phyloP scores from a whole-genome alignment of 2,888 invertebrate genomes.

The Alcis repandata region DNA sequence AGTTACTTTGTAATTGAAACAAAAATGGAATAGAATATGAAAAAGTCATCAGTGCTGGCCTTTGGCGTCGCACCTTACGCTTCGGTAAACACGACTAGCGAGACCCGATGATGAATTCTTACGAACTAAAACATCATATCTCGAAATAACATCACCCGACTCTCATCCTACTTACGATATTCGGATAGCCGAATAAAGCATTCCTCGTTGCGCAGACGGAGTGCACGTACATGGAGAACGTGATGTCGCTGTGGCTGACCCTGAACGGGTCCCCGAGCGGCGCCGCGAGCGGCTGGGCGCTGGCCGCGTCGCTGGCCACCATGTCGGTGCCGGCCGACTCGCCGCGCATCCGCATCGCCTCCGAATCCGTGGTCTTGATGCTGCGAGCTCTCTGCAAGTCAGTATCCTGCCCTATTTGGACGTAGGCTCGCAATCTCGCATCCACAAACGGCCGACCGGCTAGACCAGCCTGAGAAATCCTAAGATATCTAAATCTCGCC shows the following conservation, averaged over 20 bases:
- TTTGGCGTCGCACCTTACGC: too few species aligned
- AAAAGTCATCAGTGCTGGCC: too few species aligned
- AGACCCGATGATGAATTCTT: too few species aligned
- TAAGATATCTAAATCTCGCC: too few species aligned
- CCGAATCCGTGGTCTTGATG: constrained; percentile 76
- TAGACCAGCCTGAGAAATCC: too few species aligned
- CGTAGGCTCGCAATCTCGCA: not conserved
- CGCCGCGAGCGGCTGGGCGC: constrained; percentile 70
- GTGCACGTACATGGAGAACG: constrained; percentile 93
- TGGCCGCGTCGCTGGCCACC: constrained; percentile 65
- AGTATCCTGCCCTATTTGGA: not conserved
- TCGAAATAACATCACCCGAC: too few species aligned
- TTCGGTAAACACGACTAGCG: too few species aligned
- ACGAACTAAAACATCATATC: not conserved
- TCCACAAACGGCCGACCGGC: too few species aligned
- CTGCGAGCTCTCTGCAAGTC: constrained; percentile 62
- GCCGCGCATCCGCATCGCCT: constrained; percentile 79
- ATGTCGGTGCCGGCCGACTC: constrained; percentile 76
- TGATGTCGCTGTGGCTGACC: constrained; percentile 95
- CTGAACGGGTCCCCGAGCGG: constrained; percentile 89
- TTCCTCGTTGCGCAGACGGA: constrained; percentile 82
- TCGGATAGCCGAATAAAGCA: too few species aligned
- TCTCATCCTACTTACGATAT: too few species aligned
- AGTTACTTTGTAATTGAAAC: too few species aligned
- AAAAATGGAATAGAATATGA: too few species aligned